Conservation (phyloP, 2,113 vertebrate species). For the Neodon shergylaensis region DNA sequence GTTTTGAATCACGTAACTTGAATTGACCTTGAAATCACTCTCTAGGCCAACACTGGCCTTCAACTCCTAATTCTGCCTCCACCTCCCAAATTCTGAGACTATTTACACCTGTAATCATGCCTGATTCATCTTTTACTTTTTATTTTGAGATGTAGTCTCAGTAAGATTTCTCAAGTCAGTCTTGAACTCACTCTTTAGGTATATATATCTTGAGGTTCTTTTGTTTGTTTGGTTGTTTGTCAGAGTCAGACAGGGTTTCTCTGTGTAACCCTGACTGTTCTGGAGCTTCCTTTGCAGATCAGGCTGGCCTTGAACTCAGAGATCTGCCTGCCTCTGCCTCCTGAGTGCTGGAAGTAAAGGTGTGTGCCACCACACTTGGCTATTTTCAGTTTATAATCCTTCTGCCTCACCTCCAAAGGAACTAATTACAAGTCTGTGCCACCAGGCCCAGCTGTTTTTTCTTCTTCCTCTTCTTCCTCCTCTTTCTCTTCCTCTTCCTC, state of each 20-base stretch:
- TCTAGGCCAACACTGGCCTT: neutral
- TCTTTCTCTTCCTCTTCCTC: accelerated
- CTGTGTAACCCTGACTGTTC: neutral
- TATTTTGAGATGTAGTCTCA: neutral
- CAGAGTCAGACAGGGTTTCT: neutral
- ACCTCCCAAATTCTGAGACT: neutral
- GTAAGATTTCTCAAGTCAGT: neutral
- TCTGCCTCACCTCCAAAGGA: neutral
- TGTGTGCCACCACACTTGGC: neutral
- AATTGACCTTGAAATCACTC: neutral
- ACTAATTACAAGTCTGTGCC: neutral
- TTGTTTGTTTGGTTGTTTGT: neutral
- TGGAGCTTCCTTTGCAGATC: neutral
- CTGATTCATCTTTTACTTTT: neutral
- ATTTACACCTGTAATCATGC: neutral
- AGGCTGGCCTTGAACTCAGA: neutral
- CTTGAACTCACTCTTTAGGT: neutral
- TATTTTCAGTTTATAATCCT: neutral
- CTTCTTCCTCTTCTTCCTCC: no score
- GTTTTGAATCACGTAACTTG: neutral
- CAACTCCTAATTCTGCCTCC: neutral
- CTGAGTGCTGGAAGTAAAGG: neutral
- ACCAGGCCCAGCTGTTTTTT: neutral
- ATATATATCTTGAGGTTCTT: neutral
- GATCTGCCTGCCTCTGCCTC: neutral